Base-by-base conservation (phyloP, 2,797 vertebrate species). In the Sternarchorhynchus goeldii region DNA sequence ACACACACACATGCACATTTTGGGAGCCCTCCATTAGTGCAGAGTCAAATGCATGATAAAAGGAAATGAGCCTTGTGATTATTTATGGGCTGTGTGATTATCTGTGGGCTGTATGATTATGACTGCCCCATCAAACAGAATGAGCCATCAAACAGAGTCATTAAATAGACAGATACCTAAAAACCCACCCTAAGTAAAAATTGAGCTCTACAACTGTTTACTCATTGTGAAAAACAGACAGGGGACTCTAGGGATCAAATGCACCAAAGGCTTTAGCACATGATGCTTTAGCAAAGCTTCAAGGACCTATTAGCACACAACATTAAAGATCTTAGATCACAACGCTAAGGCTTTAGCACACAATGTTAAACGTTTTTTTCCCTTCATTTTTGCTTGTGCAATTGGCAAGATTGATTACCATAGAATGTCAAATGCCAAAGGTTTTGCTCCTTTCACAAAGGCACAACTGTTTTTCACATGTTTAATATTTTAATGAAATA, bases 1-100 rank as follows among this genome's bases (percentile, higher is more conserved):
- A 59, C 73, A 72, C n/a, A 62, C 75, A 69, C 7, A 75, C n/a
- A 55, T 60, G 58, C 20, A 8, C 31, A 59, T 18, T 64, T 25
- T 20, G 36, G 32, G 17, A 6, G 7, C 0, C 20, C 17, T 60
- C 7, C 39, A 76, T 73, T 39, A 53, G 56, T 63, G 45, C 34
- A 39, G n/a, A 66, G 12, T 55, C 18, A 71, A 39, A 72, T 80
- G 69, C 64, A 29, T 64, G 18, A 70, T 70, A 36, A 59, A 76
- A 81, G 45, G 62, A 76, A 78, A 74, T 25, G 5, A 58, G 17
- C 17, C 10, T 45, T 32, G 3, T 55, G 45, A 75, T 73, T 62
- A 77, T 72, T 66, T 67, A 36, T 20, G 17, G 64, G 32, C 16
- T 69, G 8, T 32, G 3, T 55, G 45, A 75, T 73, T 62, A 77